Conservation (phyloP, 2,797 vertebrate genomes). For the Phaenicophaeus curvirostris region DNA sequence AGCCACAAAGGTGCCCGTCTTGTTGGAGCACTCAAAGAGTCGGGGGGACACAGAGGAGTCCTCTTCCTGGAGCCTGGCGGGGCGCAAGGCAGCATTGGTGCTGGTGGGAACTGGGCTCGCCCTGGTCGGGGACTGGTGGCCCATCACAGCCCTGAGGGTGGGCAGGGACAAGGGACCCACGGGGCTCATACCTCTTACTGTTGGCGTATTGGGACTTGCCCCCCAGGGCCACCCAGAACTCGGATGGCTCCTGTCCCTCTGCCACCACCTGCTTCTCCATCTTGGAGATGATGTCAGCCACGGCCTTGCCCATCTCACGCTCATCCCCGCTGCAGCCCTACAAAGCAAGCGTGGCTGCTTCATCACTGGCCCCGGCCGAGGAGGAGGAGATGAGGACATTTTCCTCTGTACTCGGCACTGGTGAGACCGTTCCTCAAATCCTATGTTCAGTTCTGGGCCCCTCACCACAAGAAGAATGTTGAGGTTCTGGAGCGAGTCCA, state of each 20-base stretch:
- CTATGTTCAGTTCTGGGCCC: no score
- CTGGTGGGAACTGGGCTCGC: neutral
- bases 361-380: fast-evolving
- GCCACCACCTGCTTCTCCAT: conserved; percentile 85
- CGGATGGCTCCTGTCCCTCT: conserved; percentile 86
- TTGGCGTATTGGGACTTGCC: conserved; percentile 86
- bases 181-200: conserved; percentile 80
- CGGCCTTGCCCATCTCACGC: conserved; percentile 84
- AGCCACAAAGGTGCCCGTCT: conserved; percentile 84
- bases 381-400: neutral
- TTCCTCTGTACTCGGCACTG: no score
- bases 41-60: conserved; percentile 69
- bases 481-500: no score
- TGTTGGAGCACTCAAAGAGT: conserved; percentile 89
- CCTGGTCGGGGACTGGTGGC: neutral
- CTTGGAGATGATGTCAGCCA: conserved; percentile 83
- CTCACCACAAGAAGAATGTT: no score
- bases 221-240: conserved; percentile 87
- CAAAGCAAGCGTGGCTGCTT: neutral
- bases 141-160: neutral
- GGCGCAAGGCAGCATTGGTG: fast-evolving
- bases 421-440: no score
- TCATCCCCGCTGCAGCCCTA: conserved; percentile 90
- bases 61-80: conserved; percentile 82
- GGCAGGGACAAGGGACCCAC: neutral